Evolutionary conservation across 2,797 vertebrate genomes (phyloP), one percentile per base, ranked within the genome.

Genomic region (Holocentrus rufus): DNA sequence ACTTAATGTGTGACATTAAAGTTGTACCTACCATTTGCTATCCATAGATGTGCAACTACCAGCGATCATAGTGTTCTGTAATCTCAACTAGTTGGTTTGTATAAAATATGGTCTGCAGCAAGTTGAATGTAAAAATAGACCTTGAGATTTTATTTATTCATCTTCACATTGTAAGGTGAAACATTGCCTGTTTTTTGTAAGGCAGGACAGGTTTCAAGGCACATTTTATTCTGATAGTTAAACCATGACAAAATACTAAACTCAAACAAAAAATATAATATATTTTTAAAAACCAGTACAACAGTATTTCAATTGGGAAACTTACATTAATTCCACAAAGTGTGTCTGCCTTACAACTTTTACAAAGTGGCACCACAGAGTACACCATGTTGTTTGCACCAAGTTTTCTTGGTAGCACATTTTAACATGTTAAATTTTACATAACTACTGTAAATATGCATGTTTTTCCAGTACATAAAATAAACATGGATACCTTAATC

Each of bases 101-200:
- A 75, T 20, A 75, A 79, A 85, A 87, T 10, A 87, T 59, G 66
- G 18, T 71, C 57, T 55, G 64, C 50, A 78, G 34, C 79, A 87
- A 79, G 75, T 13, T 71, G 82, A 57, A 81, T 91, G 82, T 94
- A 94, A 94, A 95, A 95, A 95, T 93, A 95, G 88, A 93, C 82
- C 81, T 86, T 91, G 87, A 91, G 62, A 90, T 94, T 90, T 94
- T 94, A 93, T 94, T 93, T 62, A 79, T 85, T 88, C 65, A 77
- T 88, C 83, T 94, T 94, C 90, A 93, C 92, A 93, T 93, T 93
- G 80, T 90, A 86, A 88, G 89, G 90, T 84, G 69, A 90, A 84
- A 85, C 74, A 87, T 79, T 68, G 81, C 84, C 87, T 82, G 67
- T 84, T 81, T 82, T 89, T 87, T 85, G 70, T 84, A 92, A 92